phyloP scores from a whole-genome alignment of 2,797 vertebrate species.

The Betta splendens region DNA sequence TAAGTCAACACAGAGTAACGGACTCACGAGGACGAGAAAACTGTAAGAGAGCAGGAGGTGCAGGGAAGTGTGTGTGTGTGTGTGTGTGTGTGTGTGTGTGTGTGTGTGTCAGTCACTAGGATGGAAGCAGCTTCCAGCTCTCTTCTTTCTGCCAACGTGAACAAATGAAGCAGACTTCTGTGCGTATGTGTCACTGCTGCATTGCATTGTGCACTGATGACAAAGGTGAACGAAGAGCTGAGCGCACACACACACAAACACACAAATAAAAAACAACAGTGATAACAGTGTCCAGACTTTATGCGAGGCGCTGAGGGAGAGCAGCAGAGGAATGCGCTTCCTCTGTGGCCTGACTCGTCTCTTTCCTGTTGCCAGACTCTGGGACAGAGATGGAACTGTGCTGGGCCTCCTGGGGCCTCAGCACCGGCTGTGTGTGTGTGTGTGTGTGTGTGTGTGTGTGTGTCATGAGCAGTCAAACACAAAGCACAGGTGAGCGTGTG shows the following conservation, averaged over 20 bases:
- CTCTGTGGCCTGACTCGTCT: slow-evolving; percentile 37
- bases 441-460: too few relatives aligned
- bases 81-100: slow-evolving; percentile 27
- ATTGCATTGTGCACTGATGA: too few relatives aligned
- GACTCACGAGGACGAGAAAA: slow-evolving; percentile 3
- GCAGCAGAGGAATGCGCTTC: slow-evolving; percentile 56
- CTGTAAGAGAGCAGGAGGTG: background rate
- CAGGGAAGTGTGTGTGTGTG: slow-evolving; percentile 8
- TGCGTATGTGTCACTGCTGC: too few relatives aligned
- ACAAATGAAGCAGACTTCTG: slow-evolving; percentile 42
- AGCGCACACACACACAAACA: background rate
- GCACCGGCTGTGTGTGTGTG: too few relatives aligned
- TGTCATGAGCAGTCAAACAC: background rate
- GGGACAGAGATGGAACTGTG: slow-evolving; percentile 17
- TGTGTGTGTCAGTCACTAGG: slow-evolving; percentile 49
- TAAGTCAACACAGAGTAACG: background rate
- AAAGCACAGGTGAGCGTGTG: background rate
- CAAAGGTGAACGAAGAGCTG: slow-evolving; percentile 4
- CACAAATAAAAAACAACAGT: slow-evolving; percentile 14
- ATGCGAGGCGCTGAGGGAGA: slow-evolving; percentile 51
- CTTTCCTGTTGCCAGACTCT: slow-evolving; percentile 61
- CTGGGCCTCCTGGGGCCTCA: slow-evolving; percentile 9
- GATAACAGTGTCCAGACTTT: too few relatives aligned
- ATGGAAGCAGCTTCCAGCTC: slow-evolving; percentile 73
- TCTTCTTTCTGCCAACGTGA: slow-evolving; percentile 39